A percentile compares a stretch with the other conserved stretches of the same genome.
Evolutionary conservation across 2,888 invertebrate species (phyloP).

Genomic region (Agapetus fuscipes): DNA sequence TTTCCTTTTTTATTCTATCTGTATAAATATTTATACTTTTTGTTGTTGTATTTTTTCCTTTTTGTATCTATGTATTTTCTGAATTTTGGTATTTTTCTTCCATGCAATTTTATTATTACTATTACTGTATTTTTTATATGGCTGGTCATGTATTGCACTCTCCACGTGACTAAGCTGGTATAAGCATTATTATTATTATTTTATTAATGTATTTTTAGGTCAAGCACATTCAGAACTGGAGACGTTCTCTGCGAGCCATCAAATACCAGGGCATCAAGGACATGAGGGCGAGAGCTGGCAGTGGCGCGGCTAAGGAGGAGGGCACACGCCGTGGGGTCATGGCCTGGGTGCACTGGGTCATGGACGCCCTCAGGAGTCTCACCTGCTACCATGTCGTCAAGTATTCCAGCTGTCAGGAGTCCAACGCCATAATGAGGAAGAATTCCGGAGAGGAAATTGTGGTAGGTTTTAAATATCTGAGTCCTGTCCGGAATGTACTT

Average conservation of each 20-base stretch:
- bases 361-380: slow-evolving; percentile 3
- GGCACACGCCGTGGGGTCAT: not conserved
- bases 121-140: no score
- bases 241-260: slow-evolving; percentile 42
- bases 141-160: no score
- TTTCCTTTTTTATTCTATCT: no score
- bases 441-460: slow-evolving; percentile 10
- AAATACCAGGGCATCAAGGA: slow-evolving; percentile 42
- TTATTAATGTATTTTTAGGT: slow-evolving; percentile 40
- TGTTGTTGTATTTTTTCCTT: no score
- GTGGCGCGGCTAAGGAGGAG: not conserved
- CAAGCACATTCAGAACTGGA: slow-evolving; percentile 41
- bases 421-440: slow-evolving; percentile 1
- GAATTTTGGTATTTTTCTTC: no score
- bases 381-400: slow-evolving; percentile 10
- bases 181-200: no score
- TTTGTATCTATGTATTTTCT: no score
- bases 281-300: slow-evolving; percentile 29
- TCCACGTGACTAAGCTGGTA: no score
- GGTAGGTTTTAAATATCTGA: slow-evolving; percentile 1
- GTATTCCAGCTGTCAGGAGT: slow-evolving; percentile 9
- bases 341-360: slow-evolving; percentile 6
- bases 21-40: no score
- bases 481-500: no score
- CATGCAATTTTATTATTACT: no score